A percentile compares a stretch with the other conserved stretches of the same genome.
Conservation (phyloP, 2,888 invertebrate species). For the Mesopsocus fuscifrons region DNA sequence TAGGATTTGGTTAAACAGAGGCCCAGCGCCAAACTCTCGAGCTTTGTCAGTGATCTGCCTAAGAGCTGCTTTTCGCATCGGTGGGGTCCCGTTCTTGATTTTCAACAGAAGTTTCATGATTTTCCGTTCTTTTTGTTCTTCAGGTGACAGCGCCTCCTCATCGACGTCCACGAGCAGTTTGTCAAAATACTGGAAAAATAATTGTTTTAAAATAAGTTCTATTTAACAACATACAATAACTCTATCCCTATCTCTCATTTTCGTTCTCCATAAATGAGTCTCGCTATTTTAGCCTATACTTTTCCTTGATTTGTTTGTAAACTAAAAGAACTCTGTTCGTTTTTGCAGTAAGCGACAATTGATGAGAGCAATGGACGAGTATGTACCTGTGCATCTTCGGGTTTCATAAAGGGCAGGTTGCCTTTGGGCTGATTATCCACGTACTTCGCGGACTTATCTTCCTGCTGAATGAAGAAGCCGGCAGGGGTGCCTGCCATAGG, state of each 20-base stretch:
- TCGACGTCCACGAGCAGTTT: conserved; percentile 95
- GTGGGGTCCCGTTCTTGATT: conserved; percentile 99
- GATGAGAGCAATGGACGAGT: too few relatives aligned
- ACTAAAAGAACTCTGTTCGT: too few relatives aligned
- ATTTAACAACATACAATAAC: too few relatives aligned
- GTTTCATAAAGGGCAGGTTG: conserved; percentile 97
- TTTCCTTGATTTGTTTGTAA: too few relatives aligned
- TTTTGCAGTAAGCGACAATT: too few relatives aligned
- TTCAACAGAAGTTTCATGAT: conserved; percentile 97
- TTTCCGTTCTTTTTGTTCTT: conserved; percentile 95
- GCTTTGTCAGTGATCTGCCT: conserved; percentile 98
- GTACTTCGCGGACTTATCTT: conserved; percentile 69
- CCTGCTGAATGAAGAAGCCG: conserved; percentile 89
- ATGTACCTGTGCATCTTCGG: conserved; percentile 73
- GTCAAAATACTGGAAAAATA: conserved; percentile 74
- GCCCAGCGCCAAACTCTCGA: conserved; percentile 94
- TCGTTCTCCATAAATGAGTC: too few relatives aligned
- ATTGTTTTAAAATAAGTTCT: too few relatives aligned
- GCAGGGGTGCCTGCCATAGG: conserved; percentile 83
- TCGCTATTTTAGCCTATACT: too few relatives aligned
- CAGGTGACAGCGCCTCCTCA: conserved; percentile 84
- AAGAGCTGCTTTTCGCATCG: conserved; percentile 95
- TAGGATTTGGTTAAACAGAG: conserved; percentile 96
- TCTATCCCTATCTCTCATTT: too few relatives aligned
- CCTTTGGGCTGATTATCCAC: conserved; percentile 96